These are phyloP conservation scores for Spea multiplicata DNA, from an alignment of 2,113 vertebrate species.

Conservation along the genomic window DNA sequence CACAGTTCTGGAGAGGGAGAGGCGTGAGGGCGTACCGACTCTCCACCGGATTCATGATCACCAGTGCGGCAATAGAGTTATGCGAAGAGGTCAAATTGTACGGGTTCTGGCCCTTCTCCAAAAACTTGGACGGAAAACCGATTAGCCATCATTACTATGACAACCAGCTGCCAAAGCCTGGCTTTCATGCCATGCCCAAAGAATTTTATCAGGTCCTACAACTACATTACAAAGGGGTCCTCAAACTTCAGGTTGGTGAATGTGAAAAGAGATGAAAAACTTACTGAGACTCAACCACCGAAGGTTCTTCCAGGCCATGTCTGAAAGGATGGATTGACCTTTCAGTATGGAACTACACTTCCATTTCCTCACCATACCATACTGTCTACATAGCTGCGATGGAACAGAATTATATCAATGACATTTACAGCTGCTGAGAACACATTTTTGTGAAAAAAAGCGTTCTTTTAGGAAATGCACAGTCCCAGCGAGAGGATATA, in stretches of 20 bases:
- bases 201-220: constrained; percentile 82
- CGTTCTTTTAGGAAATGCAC: not conserved
- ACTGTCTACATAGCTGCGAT: not conserved
- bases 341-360: not conserved
- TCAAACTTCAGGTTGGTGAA: constrained; percentile 81
- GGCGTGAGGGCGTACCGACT: constrained; percentile 76
- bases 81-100: constrained; percentile 84
- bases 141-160: constrained; percentile 94
- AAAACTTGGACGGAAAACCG: constrained; percentile 62
- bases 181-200: constrained; percentile 85
- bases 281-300: not conserved
- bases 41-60: constrained; percentile 86
- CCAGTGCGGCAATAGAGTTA: constrained; percentile 82
- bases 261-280: constrained; percentile 63
- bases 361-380: not conserved
- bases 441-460: not conserved
- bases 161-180: constrained; percentile 71
- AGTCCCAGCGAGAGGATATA: not conserved
- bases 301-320: not conserved
- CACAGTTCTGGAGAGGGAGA: constrained; percentile 78
- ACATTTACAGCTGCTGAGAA: not conserved
- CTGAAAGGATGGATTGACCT: not conserved
- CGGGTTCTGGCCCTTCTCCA: constrained; percentile 91
- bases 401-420: not conserved
- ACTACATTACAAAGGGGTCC: constrained; percentile 82